Conservation (phyloP, 2,113 vertebrate genomes). For the Vicugna pacos region DNA sequence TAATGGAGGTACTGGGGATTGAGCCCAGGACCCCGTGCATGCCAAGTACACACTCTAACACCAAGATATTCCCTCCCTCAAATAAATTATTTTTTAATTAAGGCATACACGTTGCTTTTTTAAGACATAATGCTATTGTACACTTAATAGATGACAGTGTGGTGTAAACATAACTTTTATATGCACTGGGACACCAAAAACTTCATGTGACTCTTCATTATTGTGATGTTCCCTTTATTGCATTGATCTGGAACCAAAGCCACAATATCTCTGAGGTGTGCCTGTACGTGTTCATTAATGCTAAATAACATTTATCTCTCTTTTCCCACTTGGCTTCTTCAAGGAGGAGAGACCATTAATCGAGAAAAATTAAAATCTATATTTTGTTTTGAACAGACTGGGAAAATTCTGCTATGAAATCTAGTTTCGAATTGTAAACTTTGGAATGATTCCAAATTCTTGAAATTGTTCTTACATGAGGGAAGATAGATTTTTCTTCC, state of each 20-base stretch:
- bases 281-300: background rate
- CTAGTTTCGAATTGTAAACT: background rate
- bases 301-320: background rate
- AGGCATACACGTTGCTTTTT: background rate
- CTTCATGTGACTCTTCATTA: background rate
- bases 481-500: background rate
- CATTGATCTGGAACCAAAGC: background rate
- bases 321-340: background rate
- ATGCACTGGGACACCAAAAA: background rate
- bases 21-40: too few species aligned
- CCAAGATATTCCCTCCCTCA: too few species aligned
- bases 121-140: background rate
- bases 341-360: background rate
- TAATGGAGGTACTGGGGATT: too few species aligned
- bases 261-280: background rate
- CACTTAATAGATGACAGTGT: background rate
- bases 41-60: too few species aligned
- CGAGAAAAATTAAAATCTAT: background rate
- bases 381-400: background rate
- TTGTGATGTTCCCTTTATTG: background rate
- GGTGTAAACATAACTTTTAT: background rate
- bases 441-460: constrained; percentile 26
- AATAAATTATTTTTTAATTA: background rate
- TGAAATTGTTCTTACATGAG: background rate
- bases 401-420: constrained; percentile 12